Evolutionary conservation across 1,140 invertebrate genomes (phyloP), one percentile per base, ranked within the genome.

Genomic region (Euwallacea fornicatus): DNA sequence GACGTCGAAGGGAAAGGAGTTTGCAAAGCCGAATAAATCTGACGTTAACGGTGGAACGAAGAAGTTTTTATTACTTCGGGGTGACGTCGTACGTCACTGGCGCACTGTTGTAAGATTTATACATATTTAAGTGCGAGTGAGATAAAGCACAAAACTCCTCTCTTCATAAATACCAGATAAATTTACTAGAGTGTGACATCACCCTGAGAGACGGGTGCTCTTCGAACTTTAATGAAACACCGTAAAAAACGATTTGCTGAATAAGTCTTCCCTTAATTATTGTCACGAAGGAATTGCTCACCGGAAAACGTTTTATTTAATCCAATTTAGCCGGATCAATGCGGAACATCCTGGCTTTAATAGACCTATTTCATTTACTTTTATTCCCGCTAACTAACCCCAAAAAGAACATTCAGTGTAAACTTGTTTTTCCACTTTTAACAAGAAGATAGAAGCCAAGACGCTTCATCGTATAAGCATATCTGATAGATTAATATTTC

Each of bases 171-270:
- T 76, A 73, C 72, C 58, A 58, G 66, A 65, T 65, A 75, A 76
- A 75, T 76, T 76, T 76, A 76, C 46, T 72, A 72, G 72, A 74
- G 73, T 71, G 76, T 75, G 74, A 76, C 74, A 74, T 67, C 58
- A 70, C 56, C 61, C 67, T 71, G 47, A 63, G 73, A 72, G 70
- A 71, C 67, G 67, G 59, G 16, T 64, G 68, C 71, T 66, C 74
- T 72, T 75, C 69, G 62, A 69, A 72, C 56, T 58, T 72, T 72
- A 72, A 66, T 72, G 65, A 72, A 72, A 54, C 43, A 46, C 59
- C 58, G 61, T 66, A 72, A 72, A 72, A 72, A 66, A 66, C 65
- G 63, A 66, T 67, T 61, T 62, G 53, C 69, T 47, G 61, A 71
- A 64, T 65, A 64, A 58, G 61, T 64, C 53, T 59, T 65, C 65